Evolutionary conservation across 2,888 invertebrate genomes (phyloP).

Genomic region (Sarcophaga rosellei): DNA sequence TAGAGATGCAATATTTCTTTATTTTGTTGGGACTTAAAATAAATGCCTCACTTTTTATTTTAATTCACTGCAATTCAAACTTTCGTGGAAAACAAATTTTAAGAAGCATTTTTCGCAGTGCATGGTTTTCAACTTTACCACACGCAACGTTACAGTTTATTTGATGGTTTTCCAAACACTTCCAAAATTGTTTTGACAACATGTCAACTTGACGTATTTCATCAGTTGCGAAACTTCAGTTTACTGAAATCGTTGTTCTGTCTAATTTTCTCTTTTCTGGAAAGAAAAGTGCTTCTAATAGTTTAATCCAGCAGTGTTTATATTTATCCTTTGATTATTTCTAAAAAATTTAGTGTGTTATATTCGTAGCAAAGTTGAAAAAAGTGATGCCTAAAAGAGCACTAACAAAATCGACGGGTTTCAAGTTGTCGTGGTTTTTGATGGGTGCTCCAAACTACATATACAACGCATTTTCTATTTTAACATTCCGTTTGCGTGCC

Average conservation of each 20-base stretch:
- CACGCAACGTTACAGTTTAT: background rate
- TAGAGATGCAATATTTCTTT: too few relatives aligned
- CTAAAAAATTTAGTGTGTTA: constrained; percentile 21
- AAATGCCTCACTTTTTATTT: too few relatives aligned
- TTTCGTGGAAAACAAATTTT: too few relatives aligned
- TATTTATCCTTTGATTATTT: constrained; percentile 5
- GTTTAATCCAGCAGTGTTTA: constrained; percentile 39
- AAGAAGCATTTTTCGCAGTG: too few relatives aligned
- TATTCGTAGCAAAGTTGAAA: constrained; percentile 51
- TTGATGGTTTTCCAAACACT: constrained; percentile 34
- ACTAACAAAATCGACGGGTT: constrained; percentile 59
- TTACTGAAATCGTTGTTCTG: constrained; percentile 1
- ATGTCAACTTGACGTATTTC: constrained; percentile 29
- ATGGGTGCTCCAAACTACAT: constrained; percentile 60
- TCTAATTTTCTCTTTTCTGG: background rate
- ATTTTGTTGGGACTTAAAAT: too few relatives aligned
- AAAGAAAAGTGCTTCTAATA: constrained; percentile 14
- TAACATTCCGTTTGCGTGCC: constrained; percentile 59
- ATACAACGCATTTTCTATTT: constrained; percentile 71
- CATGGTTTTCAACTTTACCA: background rate
- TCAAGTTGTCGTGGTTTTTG: constrained; percentile 52
- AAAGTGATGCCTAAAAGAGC: constrained; percentile 77
- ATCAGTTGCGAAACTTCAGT: constrained; percentile 54
- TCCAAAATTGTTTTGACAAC: constrained; percentile 21
- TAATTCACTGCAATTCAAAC: too few relatives aligned